Evolutionary conservation across 2,797 vertebrate species (phyloP).

Genomic region (Rhynchonycteris naso): DNA sequence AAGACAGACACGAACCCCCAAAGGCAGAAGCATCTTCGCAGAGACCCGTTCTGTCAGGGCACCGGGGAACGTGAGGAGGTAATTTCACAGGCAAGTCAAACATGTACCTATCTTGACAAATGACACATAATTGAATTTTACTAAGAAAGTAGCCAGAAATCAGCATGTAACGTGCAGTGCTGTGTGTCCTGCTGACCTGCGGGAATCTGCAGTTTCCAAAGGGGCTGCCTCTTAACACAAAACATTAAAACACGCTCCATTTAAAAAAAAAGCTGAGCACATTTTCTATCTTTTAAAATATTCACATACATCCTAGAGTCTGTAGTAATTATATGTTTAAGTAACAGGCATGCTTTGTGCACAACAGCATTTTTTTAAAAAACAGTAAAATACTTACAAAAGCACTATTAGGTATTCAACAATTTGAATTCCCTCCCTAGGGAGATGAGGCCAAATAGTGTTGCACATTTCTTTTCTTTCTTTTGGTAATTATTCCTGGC

Average conservation of each 20-base stretch:
- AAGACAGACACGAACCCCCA: not conserved
- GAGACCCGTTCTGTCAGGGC: not conserved
- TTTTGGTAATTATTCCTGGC: constrained; percentile 82
- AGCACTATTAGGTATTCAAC: constrained; percentile 77
- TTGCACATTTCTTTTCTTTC: constrained; percentile 78
- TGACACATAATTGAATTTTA: not conserved
- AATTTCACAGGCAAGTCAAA: constrained; percentile 41
- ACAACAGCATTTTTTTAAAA: constrained; percentile 73
- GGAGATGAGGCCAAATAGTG: constrained; percentile 79
- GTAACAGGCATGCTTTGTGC: constrained; percentile 77
- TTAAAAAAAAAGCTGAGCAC: constrained; percentile 14
- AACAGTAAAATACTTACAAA: constrained; percentile 72
- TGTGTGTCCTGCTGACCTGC: not conserved
- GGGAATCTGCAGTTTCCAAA: not conserved
- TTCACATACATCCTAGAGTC: constrained; percentile 63
- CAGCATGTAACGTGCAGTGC: not conserved
- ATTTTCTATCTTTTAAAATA: constrained; percentile 75
- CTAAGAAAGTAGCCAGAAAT: not conserved
- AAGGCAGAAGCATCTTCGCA: not conserved
- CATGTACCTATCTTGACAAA: not conserved
- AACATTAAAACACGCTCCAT: not conserved
- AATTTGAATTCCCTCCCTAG: constrained; percentile 82
- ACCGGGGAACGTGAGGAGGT: not conserved
- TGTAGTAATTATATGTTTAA: constrained; percentile 83
- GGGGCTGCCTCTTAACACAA: not conserved